phyloP scores from a whole-genome alignment of 2,888 invertebrate genomes.

The Neoascia interrupta region DNA sequence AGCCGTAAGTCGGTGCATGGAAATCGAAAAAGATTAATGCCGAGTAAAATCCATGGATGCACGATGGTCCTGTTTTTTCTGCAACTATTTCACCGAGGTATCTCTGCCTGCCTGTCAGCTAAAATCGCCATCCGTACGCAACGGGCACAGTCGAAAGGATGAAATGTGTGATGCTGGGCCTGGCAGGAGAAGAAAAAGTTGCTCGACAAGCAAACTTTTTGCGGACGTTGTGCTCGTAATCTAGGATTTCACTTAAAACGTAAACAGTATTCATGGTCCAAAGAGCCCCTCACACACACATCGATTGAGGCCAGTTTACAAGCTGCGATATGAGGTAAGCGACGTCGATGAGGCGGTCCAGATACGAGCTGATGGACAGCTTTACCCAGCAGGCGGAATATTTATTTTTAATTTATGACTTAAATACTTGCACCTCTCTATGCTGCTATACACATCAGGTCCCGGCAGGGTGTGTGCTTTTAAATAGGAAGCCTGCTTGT shows the following conservation, averaged over 20 bases:
- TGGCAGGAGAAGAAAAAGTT: constrained; percentile 26
- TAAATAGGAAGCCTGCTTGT: background rate
- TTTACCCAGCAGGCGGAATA: constrained; percentile 41
- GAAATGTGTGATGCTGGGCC: too few species aligned
- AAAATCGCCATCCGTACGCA: background rate
- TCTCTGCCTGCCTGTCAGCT: constrained; percentile 22
- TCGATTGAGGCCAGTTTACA: constrained; percentile 49
- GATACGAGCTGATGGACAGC: constrained; percentile 60
- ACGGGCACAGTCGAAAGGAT: background rate
- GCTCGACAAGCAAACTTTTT: constrained; percentile 51
- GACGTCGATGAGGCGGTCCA: constrained; percentile 52
- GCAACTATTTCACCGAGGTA: too few species aligned
- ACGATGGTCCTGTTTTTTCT: too few species aligned
- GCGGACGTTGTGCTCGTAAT: constrained; percentile 60
- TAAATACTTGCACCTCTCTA: constrained; percentile 60
- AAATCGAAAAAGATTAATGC: constrained; percentile 40
- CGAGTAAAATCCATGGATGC: constrained; percentile 39
- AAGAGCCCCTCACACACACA: constrained; percentile 21
- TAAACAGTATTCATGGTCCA: constrained; percentile 48
- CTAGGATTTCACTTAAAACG: constrained; percentile 66
- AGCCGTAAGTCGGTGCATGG: background rate
- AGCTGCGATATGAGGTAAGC: constrained; percentile 54
- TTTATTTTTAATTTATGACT: constrained; percentile 67
- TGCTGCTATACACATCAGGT: constrained; percentile 29
- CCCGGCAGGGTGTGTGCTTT: constrained; percentile 29